phyloP scores from a whole-genome alignment of 2,888 invertebrate species.

The Pedicia rivosa region DNA sequence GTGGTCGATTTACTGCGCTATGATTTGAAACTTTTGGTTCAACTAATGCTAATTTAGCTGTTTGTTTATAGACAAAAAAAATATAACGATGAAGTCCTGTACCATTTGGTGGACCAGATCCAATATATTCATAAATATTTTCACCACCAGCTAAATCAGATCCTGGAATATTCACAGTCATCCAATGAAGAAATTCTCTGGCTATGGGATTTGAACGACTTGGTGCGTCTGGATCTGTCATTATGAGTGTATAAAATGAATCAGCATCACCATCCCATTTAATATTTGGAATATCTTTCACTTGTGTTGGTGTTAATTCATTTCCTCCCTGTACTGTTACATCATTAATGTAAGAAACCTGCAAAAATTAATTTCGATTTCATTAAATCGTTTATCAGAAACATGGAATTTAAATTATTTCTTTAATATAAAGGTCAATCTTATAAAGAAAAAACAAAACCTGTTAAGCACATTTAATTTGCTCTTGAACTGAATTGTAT shows the following conservation, averaged over 20 bases:
- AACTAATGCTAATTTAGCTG: constrained; percentile 37
- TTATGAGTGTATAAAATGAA: constrained; percentile 7
- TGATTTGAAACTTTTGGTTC: constrained; percentile 26
- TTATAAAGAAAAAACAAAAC: too few species aligned
- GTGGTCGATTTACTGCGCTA: constrained; percentile 24
- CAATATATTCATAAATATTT: constrained; percentile 58
- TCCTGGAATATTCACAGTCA: constrained; percentile 77
- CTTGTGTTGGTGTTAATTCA: too few species aligned
- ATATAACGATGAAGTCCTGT: constrained; percentile 68
- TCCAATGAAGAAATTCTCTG: constrained; percentile 86
- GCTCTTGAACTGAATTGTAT: too few species aligned
- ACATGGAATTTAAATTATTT: too few species aligned
- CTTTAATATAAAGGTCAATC: too few species aligned
- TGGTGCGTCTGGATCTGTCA: constrained; percentile 74
- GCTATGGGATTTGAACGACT: constrained; percentile 61
- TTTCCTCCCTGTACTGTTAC: background rate
- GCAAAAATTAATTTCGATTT: too few species aligned
- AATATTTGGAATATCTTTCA: constrained; percentile 4
- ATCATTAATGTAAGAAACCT: too few species aligned
- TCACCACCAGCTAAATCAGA: constrained; percentile 52
- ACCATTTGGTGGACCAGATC: constrained; percentile 66
- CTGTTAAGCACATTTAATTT: too few species aligned
- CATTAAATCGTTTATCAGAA: too few species aligned
- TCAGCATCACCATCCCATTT: constrained; percentile 6
- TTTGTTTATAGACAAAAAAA: constrained; percentile 60